Percentiles rank a stretch among this genome's conserved stretches.
Conservation (phyloP, 2,797 vertebrate species). For the Halcyon leucocephala region DNA sequence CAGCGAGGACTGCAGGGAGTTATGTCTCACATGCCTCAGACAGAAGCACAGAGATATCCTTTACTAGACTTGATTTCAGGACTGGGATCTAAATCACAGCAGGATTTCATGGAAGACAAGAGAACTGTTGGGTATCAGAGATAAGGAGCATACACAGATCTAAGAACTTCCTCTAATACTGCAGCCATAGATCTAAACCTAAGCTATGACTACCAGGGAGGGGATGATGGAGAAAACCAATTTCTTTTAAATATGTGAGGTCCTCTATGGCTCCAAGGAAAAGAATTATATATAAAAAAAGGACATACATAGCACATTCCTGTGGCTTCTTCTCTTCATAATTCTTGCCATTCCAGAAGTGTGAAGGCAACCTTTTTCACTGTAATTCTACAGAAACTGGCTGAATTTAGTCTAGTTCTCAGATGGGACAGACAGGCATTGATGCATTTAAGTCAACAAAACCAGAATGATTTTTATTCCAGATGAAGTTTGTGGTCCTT, state of each 20-base stretch:
- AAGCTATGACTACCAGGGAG: neutral
- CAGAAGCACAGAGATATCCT: neutral
- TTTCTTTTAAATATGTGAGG: neutral
- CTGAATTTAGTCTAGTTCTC: neutral
- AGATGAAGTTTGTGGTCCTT: neutral
- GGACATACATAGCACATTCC: neutral
- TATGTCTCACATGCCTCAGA: neutral
- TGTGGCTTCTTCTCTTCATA: neutral
- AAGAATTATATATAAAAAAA: neutral
- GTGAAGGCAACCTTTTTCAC: neutral
- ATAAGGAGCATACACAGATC: neutral
- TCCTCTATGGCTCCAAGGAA: neutral
- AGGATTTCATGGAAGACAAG: neutral
- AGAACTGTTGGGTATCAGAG: neutral
- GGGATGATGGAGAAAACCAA: neutral
- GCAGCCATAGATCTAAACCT: neutral
- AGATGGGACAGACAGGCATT: neutral
- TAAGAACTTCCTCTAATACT: neutral
- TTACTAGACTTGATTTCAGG: neutral
- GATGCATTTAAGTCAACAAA: neutral
- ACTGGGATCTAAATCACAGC: neutral
- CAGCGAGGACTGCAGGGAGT: neutral
- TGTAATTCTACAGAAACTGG: neutral
- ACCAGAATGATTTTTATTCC: neutral
- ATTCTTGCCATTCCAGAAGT: neutral